A percentile compares a stretch with the other conserved stretches of the same genome.
Conservation (phyloP, 2,797 vertebrate species). For the Tinamus major region DNA sequence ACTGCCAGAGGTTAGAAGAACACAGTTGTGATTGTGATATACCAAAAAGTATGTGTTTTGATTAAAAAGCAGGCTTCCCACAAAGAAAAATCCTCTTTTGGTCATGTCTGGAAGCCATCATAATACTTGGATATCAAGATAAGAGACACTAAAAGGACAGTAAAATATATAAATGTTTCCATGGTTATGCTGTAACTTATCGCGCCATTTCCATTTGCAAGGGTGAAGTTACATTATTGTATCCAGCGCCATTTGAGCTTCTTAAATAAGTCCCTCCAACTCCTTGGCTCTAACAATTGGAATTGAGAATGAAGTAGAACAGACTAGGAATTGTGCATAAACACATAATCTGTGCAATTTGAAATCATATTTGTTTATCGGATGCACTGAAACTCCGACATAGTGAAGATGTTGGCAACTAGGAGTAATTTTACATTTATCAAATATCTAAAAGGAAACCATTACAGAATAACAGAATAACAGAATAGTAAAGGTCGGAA, state of each 20-base stretch:
- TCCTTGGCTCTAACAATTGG: not conserved
- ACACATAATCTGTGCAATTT: not conserved
- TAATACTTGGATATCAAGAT: not conserved
- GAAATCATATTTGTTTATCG: not conserved
- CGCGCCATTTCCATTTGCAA: not conserved
- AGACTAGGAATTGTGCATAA: not conserved
- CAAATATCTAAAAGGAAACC: not conserved
- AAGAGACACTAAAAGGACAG: not conserved
- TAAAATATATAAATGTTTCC: not conserved
- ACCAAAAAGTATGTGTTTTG: not conserved
- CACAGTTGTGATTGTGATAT: not conserved
- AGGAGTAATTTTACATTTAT: rapidly evolving
- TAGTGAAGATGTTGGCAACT: not conserved
- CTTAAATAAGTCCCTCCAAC: not conserved
- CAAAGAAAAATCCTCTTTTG: not conserved
- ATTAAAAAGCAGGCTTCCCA: not conserved
- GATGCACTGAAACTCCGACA: not conserved
- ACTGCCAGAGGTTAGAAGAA: not conserved
- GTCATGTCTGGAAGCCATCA: not conserved
- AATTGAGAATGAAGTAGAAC: not conserved
- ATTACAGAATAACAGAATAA: no score
- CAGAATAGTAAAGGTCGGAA: no score
- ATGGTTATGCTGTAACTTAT: not conserved
- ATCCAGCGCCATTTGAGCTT: not conserved
- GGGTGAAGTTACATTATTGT: not conserved